These are phyloP conservation scores for Lamellibrachia luymesi DNA, from an alignment of 1,140 invertebrate species.

Conservation along the genomic window DNA sequence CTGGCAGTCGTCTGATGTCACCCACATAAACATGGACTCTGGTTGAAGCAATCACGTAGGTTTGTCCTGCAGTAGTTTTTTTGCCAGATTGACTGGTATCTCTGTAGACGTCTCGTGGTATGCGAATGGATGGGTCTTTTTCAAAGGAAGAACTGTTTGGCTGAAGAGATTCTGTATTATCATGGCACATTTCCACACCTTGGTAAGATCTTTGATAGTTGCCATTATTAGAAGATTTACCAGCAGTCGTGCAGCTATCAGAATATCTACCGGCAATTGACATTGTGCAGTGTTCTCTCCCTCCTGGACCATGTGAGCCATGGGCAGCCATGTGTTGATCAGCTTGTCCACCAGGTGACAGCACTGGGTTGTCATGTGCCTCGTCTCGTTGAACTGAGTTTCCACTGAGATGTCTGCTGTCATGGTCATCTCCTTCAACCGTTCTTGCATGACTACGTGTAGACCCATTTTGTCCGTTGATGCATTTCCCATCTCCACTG, in stretches of 20 bases:
- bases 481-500: not conserved
- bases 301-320: not conserved
- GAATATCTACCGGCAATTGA: not conserved
- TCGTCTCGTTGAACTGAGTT: not conserved
- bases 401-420: not conserved
- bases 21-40: not conserved
- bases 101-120: too few species aligned
- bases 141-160: not conserved
- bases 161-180: not conserved
- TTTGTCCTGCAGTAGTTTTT: not conserved
- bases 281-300: not conserved
- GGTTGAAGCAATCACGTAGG: not conserved
- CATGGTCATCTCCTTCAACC: not conserved
- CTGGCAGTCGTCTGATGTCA: not conserved
- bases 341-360: not conserved
- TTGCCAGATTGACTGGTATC: not conserved
- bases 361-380: not conserved
- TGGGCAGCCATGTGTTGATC: not conserved
- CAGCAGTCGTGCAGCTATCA: not conserved
- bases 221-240: not conserved
- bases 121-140: not conserved
- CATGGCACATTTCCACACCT: not conserved
- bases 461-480: not conserved
- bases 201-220: not conserved
- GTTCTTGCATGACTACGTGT: not conserved